Base-by-base conservation (phyloP, 2,113 vertebrate genomes). In the Choloepus hoffmanni region DNA sequence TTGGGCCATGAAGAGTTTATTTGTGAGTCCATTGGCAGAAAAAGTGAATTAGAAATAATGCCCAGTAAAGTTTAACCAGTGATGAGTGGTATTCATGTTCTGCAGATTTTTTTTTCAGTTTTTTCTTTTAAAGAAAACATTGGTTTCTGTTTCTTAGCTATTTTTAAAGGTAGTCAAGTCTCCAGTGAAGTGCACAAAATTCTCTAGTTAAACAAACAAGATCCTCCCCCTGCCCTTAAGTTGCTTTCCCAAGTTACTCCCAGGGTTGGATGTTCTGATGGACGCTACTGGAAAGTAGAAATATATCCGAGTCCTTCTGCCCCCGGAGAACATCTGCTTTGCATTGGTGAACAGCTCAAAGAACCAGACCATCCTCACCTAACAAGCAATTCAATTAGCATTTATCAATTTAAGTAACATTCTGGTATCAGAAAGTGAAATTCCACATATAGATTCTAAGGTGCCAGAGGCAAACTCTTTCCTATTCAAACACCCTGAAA, bases 31-130 rank as follows among this genome's bases (percentile, higher is more conserved):
- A 85, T 90, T 74, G 45, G 45, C 73, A 91, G 84, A 94, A 26
- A 74, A 88, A 70, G 21, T 76, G 45, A 53, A 89, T 82, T 92
- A 62, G 77, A 92, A 94, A 83, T 40, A 94, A 83, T 40, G 76
- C 11, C 24, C 53, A 81, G 40, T 48, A 93, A 81, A 11, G 53
- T 58, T 89, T 85, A 77, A 85, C 15, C 90, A 73, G 58, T 65
- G 26, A 65, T 68, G 60, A 63, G 33, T 86, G 3, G 36, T 21
- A 5, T 81, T 36, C 19, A 53, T 30, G 58, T 83, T 77, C 60
- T 86, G 13, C 36, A 90, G 72, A 88, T 85, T 73, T 73, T 65
- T 65, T 65, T 65, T 30, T 15, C 7, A 36, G 14, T 19, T 33
- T n/a, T 70, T 65, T 24, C 43, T 73, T 55, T 70, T 26, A 74